A percentile compares a stretch with the other conserved stretches of the same genome.
Conservation (phyloP, 2,113 vertebrate species). For the Vireo altiloquus region DNA sequence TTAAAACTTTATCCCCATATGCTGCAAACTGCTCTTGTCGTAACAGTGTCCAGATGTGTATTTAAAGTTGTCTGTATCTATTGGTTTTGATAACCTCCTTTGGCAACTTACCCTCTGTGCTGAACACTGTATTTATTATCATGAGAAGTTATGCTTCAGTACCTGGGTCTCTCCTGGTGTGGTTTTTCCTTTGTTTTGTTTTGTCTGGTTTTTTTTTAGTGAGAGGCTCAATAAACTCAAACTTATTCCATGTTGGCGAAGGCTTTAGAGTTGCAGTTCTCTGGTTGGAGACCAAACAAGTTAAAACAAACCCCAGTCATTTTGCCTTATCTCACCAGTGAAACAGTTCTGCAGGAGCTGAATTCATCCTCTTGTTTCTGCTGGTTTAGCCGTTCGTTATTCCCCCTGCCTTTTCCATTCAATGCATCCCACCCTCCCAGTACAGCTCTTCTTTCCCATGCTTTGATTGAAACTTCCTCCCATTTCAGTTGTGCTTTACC, state of each 20-base stretch:
- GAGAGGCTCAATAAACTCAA: not conserved
- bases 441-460: constrained; percentile 28
- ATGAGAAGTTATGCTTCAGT: not conserved
- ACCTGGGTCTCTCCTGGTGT: not conserved
- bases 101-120: not conserved
- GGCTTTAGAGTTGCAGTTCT: not conserved
- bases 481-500: not conserved
- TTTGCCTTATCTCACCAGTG: not conserved
- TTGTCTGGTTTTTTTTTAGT: not conserved
- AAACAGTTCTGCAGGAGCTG: not conserved
- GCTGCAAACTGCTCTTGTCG: not conserved
- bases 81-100: constrained; percentile 31
- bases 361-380: constrained; percentile 28
- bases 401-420: not conserved
- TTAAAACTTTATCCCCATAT: constrained; percentile 13
- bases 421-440: not conserved
- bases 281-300: not conserved
- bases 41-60: constrained; percentile 42
- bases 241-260: not conserved
- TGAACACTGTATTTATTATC: not conserved
- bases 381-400: not conserved
- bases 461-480: constrained; percentile 53
- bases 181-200: not conserved
- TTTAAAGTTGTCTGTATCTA: constrained; percentile 11
- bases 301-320: not conserved